Percentiles rank a stretch among this genome's conserved stretches.
phyloP scores from a whole-genome alignment of 2,797 vertebrate genomes.

The Fratercula arctica region DNA sequence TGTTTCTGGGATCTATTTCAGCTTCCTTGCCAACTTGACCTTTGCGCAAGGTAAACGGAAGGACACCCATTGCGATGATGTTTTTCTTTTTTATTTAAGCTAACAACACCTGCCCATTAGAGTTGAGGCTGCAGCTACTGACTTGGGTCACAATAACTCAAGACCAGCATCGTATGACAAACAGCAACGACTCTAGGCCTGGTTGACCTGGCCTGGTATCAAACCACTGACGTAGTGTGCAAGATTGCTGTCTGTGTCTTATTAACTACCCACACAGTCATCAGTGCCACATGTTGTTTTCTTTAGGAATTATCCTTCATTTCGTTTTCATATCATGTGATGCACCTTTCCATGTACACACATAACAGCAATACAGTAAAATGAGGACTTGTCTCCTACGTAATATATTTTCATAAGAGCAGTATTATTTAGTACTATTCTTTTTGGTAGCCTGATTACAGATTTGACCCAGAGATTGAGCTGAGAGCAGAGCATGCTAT shows the following conservation, averaged over 20 bases:
- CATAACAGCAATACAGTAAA: neutral
- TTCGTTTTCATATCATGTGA: neutral
- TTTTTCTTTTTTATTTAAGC: neutral
- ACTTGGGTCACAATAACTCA: neutral
- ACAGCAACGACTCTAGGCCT: neutral
- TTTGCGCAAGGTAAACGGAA: neutral
- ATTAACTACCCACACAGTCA: neutral
- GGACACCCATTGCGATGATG: neutral
- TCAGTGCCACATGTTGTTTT: neutral
- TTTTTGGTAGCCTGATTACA: neutral
- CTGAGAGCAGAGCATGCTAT: neutral
- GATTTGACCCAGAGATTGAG: neutral
- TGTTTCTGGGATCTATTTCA: neutral
- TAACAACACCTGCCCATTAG: neutral
- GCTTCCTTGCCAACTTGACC: neutral
- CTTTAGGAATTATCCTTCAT: neutral
- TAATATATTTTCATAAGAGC: neutral
- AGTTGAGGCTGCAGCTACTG: neutral
- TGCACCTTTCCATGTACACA: neutral
- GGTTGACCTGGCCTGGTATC: neutral
- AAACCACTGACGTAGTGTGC: neutral
- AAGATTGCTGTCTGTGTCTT: neutral
- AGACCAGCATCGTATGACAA: neutral
- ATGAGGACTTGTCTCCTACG: neutral
- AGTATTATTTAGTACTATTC: neutral